These are phyloP conservation scores for Channallabes apus DNA, from an alignment of 2,797 vertebrate genomes.

Conservation along the genomic window DNA sequence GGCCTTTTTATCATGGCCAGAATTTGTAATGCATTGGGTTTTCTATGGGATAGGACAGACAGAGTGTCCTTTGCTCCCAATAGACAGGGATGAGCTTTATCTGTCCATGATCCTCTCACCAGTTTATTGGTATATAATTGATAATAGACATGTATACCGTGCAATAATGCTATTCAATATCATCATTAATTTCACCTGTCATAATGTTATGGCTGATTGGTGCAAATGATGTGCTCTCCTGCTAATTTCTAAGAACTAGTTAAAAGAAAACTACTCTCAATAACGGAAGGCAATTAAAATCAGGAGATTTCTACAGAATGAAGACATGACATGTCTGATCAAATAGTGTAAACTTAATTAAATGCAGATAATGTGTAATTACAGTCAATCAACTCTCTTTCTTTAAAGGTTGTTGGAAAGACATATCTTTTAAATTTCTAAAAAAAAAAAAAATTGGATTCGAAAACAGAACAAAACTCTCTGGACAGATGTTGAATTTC, in stretches of 20 bases:
- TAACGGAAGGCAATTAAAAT: constrained; percentile 1
- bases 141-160: too few relatives aligned
- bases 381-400: neutral
- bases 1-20: too few relatives aligned
- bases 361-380: neutral
- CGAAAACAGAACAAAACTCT: neutral
- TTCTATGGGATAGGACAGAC: too few relatives aligned
- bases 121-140: too few relatives aligned
- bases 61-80: too few relatives aligned
- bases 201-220: too few relatives aligned
- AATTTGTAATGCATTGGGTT: too few relatives aligned
- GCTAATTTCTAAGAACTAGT: neutral
- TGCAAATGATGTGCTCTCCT: neutral
- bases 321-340: neutral
- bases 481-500: constrained; percentile 19
- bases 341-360: neutral
- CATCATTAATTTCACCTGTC: too few relatives aligned
- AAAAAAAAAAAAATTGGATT: neutral
- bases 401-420: neutral
- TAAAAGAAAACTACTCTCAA: neutral
- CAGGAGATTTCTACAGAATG: neutral
- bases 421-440: neutral
- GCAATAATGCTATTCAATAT: too few relatives aligned
- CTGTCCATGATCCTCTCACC: too few relatives aligned
- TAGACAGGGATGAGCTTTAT: too few relatives aligned